Percentiles rank a stretch among this genome's conserved stretches.
These are phyloP conservation scores for Cordilura impudica DNA, from an alignment of 2,888 invertebrate species.

Conservation along the genomic window DNA sequence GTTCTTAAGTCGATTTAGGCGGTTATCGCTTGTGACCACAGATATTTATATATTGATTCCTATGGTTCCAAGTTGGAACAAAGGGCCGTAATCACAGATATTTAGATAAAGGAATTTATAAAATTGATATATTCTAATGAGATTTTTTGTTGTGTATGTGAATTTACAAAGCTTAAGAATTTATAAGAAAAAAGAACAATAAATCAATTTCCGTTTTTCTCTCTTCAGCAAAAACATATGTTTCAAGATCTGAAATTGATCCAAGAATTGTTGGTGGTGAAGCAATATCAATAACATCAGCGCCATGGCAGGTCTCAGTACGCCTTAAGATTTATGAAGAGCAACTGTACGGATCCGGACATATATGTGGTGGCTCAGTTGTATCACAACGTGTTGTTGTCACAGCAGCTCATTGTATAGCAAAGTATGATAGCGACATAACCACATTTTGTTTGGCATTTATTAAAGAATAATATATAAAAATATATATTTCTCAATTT, in stretches of 20 bases:
- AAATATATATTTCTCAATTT: not conserved
- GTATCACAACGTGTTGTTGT: constrained; percentile 66
- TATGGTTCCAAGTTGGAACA: no score
- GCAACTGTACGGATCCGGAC: constrained; percentile 65
- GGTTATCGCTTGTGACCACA: no score
- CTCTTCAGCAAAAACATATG: constrained; percentile 4
- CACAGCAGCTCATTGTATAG: constrained; percentile 68
- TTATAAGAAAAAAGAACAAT: no score
- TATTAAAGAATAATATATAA: not conserved
- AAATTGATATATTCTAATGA: no score
- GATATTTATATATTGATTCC: no score
- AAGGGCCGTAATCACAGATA: no score
- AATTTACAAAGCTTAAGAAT: no score
- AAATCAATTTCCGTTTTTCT: not conserved
- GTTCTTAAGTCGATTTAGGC: no score
- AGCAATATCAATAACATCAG: constrained; percentile 59
- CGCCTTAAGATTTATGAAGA: constrained; percentile 64
- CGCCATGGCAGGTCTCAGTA: constrained; percentile 70
- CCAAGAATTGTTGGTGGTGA: constrained; percentile 67
- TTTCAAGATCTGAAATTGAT: constrained; percentile 52
- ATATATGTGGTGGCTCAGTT: constrained; percentile 70
- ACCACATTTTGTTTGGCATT: not conserved
- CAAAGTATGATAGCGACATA: constrained; percentile 60
- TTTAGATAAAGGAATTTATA: no score
- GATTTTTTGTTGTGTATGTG: no score